Evolutionary conservation across 2,888 invertebrate genomes (phyloP).

Genomic region (Selenia dentaria): DNA sequence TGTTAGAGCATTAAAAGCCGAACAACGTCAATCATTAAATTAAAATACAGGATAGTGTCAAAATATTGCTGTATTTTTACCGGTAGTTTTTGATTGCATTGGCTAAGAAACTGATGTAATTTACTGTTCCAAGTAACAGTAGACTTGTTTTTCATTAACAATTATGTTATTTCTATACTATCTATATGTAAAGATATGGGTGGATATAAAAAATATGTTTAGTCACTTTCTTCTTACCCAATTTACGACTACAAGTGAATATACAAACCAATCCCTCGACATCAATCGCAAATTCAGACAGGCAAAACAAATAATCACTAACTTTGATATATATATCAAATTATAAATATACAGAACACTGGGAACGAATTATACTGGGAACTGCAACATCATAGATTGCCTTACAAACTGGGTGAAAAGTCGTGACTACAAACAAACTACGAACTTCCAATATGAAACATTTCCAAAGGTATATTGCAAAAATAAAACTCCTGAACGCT

Average conservation of each 20-base stretch:
- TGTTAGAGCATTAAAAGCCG: too few relatives aligned
- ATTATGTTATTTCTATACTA: too few relatives aligned
- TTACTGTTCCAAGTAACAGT: too few relatives aligned
- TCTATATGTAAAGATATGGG: too few relatives aligned
- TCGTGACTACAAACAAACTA: background rate
- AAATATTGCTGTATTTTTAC: too few relatives aligned
- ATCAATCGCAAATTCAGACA: slow-evolving; percentile 16
- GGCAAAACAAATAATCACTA: slow-evolving; percentile 17
- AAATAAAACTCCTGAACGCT: background rate
- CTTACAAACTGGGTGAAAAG: slow-evolving; percentile 34
- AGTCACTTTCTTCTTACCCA: slow-evolving; percentile 12
- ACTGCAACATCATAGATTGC: slow-evolving; percentile 45
- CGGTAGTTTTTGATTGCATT: too few relatives aligned
- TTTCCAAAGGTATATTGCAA: background rate
- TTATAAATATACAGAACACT: slow-evolving; percentile 20
- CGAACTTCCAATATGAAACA: slow-evolving; percentile 6
- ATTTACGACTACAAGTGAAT: slow-evolving; percentile 21
- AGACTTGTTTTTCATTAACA: too few relatives aligned
- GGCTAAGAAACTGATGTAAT: too few relatives aligned
- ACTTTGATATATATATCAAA: slow-evolving; percentile 4
- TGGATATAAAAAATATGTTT: too few relatives aligned
- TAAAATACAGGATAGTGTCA: too few relatives aligned
- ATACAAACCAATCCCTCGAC: slow-evolving; percentile 23
- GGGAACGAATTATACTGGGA: slow-evolving; percentile 36
- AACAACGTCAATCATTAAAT: too few relatives aligned